These are phyloP conservation scores for Autographa pulchrina DNA, from an alignment of 2,888 invertebrate species.

Conservation along the genomic window DNA sequence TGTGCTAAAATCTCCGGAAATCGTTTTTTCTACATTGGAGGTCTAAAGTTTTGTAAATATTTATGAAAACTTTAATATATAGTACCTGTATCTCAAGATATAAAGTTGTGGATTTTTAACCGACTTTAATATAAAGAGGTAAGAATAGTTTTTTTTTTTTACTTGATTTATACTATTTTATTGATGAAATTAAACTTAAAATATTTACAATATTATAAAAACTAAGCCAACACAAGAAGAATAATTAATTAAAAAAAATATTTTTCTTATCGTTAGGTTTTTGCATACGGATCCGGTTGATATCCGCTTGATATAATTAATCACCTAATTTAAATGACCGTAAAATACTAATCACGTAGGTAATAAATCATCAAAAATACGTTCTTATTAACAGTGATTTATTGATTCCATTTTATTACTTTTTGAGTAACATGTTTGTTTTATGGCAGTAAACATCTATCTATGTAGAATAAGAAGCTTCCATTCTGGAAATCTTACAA, in stretches of 20 bases:
- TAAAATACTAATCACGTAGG: not conserved
- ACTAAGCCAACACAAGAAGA: too few relatives aligned
- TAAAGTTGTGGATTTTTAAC: too few relatives aligned
- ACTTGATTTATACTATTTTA: too few relatives aligned
- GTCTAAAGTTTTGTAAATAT: not conserved
- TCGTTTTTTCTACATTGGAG: not conserved
- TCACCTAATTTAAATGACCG: not conserved
- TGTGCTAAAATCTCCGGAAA: not conserved
- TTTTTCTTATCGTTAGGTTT: too few relatives aligned
- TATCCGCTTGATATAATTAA: not conserved
- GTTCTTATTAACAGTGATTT: not conserved
- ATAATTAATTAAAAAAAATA: too few relatives aligned
- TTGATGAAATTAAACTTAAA: too few relatives aligned
- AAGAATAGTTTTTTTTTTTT: too few relatives aligned
- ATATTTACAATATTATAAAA: too few relatives aligned
- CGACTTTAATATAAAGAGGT: too few relatives aligned
- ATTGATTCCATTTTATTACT: conserved; percentile 1
- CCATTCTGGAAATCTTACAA: not conserved
- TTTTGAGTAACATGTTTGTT: not conserved
- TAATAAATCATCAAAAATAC: conserved; percentile 2
- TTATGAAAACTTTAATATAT: too few relatives aligned
- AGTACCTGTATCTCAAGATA: too few relatives aligned
- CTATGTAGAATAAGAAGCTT: not conserved
- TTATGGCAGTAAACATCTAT: not conserved
- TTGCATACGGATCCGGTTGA: not conserved